Percentiles rank a stretch among this genome's conserved stretches.
Conservation (phyloP, 2,797 vertebrate genomes). For the Pantherophis vulpinus region DNA sequence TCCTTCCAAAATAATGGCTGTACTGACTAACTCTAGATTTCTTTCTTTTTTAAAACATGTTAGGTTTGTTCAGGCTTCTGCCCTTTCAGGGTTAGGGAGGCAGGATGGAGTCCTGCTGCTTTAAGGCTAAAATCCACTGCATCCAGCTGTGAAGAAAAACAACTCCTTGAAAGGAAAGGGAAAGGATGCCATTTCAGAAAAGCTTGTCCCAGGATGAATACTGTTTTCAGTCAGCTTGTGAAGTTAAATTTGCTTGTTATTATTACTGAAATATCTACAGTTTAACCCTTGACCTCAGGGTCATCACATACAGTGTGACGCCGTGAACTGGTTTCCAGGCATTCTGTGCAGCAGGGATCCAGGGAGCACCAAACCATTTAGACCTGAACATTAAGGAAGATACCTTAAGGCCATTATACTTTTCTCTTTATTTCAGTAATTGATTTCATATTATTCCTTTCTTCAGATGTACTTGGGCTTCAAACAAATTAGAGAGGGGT, state of each 20-base stretch:
- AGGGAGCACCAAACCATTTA: neutral
- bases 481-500: neutral
- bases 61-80: neutral
- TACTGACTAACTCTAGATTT: neutral
- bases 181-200: neutral
- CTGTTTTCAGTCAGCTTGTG: neutral
- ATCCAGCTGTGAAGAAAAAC: slow-evolving; percentile 11
- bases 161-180: neutral
- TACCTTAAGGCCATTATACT: neutral
- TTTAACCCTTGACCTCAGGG: slow-evolving; percentile 13
- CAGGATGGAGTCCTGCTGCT: neutral
- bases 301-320: neutral
- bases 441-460: neutral
- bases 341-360: neutral
- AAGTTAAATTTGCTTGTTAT: neutral
- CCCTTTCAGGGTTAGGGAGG: neutral
- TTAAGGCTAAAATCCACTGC: neutral
- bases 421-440: neutral
- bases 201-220: neutral
- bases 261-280: slow-evolving; percentile 14
- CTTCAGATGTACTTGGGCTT: neutral
- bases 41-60: neutral
- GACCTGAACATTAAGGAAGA: neutral
- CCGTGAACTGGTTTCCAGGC: neutral
- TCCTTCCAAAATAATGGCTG: neutral